Conservation (phyloP, 2,113 vertebrate species). For the Merops nubicus region DNA sequence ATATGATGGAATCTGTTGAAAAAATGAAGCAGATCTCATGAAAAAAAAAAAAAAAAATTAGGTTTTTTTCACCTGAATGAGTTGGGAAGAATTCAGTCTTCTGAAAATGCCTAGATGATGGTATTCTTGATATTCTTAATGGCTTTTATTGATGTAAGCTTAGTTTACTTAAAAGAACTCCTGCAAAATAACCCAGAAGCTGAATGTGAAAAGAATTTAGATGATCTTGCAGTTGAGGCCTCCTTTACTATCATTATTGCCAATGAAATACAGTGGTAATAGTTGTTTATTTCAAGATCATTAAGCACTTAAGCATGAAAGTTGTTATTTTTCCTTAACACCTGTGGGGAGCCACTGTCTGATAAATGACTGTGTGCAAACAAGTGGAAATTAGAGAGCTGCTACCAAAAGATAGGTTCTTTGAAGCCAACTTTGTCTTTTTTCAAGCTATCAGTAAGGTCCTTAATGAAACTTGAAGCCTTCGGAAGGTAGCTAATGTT, state of each 20-base stretch:
- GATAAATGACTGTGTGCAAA: slow-evolving; percentile 6
- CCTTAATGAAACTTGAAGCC: background rate
- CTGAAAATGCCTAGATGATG: background rate
- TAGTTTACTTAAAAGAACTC: background rate
- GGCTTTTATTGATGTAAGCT: background rate
- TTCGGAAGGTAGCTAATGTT: background rate
- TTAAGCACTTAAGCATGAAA: background rate
- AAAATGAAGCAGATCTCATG: background rate
- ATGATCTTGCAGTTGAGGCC: background rate
- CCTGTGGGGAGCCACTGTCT: background rate
- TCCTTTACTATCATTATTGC: background rate
- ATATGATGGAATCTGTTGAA: background rate
- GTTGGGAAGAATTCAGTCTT: background rate
- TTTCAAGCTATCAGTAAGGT: background rate
- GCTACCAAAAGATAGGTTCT: background rate
- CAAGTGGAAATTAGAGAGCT: slow-evolving; percentile 15
- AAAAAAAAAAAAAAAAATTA: no score
- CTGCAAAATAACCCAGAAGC: background rate
- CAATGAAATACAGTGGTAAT: background rate
- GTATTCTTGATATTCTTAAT: background rate
- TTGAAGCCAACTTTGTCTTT: background rate
- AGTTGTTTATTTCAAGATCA: slow-evolving; percentile 32
- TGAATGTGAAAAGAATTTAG: background rate
- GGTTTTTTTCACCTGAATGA: background rate
- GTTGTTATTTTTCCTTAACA: slow-evolving; percentile 1